Percentiles rank a stretch among this genome's conserved stretches.
Evolutionary conservation across 2,797 vertebrate species (phyloP).

Genomic region (Psittacula derbiana): DNA sequence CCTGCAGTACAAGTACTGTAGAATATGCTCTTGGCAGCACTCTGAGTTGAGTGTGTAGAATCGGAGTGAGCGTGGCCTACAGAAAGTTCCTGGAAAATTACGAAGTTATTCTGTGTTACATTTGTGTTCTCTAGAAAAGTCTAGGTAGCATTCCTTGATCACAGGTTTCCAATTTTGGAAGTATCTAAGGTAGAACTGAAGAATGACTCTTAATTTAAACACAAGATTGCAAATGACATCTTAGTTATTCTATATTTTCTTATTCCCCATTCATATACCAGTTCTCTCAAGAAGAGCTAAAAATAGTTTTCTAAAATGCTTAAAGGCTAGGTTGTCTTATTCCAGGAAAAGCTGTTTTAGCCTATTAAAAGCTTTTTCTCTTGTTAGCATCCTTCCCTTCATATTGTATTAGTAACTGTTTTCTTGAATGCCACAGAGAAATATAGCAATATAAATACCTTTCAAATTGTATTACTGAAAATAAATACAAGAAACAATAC

Average conservation of each 20-base stretch:
- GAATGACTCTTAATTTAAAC: not conserved
- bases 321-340: not conserved
- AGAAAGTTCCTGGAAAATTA: not conserved
- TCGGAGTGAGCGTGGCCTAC: not conserved
- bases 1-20: not conserved
- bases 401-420: slow-evolving; percentile 69
- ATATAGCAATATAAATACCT: slow-evolving; percentile 71
- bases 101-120: rapidly evolving
- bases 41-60: not conserved
- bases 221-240: not conserved
- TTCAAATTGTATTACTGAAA: slow-evolving; percentile 76
- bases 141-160: not conserved
- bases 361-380: slow-evolving; percentile 38
- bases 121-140: not conserved
- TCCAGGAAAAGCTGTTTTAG: slow-evolving; percentile 4
- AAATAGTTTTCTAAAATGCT: slow-evolving; percentile 23
- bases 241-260: not conserved
- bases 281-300: not conserved
- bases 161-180: not conserved
- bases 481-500: slow-evolving; percentile 58
- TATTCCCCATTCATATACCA: not conserved
- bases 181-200: not conserved
- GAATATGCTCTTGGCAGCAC: not conserved
- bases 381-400: slow-evolving; percentile 64
- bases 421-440: slow-evolving; percentile 73